A percentile compares a stretch with the other conserved stretches of the same genome.
Conservation (phyloP, 2,888 invertebrate genomes). For the Ferdinandea cuprea region DNA sequence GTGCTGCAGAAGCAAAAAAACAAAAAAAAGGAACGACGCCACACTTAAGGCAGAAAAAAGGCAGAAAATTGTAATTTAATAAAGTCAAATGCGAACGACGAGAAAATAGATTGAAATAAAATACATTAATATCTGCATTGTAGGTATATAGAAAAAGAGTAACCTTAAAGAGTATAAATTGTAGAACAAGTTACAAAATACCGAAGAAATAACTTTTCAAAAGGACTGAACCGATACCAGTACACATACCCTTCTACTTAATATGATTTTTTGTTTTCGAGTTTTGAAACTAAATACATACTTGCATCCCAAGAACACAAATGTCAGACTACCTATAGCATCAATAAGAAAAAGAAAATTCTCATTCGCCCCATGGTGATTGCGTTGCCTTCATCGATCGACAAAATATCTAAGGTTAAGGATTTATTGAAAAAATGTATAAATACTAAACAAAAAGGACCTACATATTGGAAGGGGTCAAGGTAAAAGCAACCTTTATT, state of each 20-base stretch:
- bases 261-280: conserved; percentile 15
- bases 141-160: conserved; percentile 12
- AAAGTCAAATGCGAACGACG: conserved; percentile 41
- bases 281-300: conserved; percentile 60
- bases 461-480: background rate
- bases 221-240: conserved; percentile 28
- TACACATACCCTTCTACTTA: conserved; percentile 5
- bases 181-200: conserved; percentile 29
- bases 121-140: conserved; percentile 42
- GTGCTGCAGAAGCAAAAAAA: conserved; percentile 29
- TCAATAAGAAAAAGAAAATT: conserved; percentile 5
- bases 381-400: too few relatives aligned
- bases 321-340: conserved; percentile 16
- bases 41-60: conserved; percentile 33
- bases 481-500: conserved; percentile 13
- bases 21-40: background rate
- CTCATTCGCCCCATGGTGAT: background rate
- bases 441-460: conserved; percentile 9
- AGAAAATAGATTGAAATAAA: conserved; percentile 27
- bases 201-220: conserved; percentile 28
- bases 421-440: conserved; percentile 55
- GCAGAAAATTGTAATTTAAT: conserved; percentile 62
- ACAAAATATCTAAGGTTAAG: too few relatives aligned
- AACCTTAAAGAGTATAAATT: background rate
- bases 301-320: conserved; percentile 7